These are phyloP conservation scores for Oasisia sp. DNA, from an alignment of 2,888 invertebrate genomes.

Conservation along the genomic window DNA sequence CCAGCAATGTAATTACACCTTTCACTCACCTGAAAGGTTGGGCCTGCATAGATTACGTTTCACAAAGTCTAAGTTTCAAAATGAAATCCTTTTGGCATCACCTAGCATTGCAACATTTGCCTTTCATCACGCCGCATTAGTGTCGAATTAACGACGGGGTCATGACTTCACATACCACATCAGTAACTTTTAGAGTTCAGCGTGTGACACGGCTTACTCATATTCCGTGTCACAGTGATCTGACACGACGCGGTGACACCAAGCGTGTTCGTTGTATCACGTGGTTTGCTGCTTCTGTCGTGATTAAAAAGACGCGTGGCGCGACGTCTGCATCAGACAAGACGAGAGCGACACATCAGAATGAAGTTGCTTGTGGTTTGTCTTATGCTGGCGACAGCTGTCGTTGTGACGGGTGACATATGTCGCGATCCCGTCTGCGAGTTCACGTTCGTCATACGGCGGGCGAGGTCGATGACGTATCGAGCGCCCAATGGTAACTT, in stretches of 20 bases:
- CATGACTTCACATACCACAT: not conserved
- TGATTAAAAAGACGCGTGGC: not conserved
- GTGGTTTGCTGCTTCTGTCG: not conserved
- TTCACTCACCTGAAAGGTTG: too few relatives aligned
- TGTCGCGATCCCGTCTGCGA: slow-evolving; percentile 30
- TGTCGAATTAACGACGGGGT: too few relatives aligned
- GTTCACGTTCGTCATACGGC: slow-evolving; percentile 28
- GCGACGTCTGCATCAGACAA: not conserved
- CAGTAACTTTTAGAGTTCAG: not conserved
- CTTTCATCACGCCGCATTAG: too few relatives aligned
- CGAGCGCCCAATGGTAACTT: not conserved
- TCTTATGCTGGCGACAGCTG: not conserved
- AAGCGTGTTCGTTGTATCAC: not conserved
- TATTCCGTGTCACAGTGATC: not conserved
- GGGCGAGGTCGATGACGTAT: slow-evolving; percentile 34
- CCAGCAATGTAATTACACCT: too few relatives aligned
- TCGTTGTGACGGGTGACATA: slow-evolving; percentile 19
- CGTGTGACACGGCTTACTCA: not conserved
- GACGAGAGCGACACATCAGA: not conserved
- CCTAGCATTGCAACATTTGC: too few relatives aligned
- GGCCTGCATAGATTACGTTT: too few relatives aligned
- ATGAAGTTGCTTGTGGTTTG: not conserved
- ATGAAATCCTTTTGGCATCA: too few relatives aligned
- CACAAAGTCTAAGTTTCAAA: too few relatives aligned
- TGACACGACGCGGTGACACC: not conserved